Evolutionary conservation across 2,113 vertebrate species (phyloP).

Genomic region (Limnothrissa miodon): DNA sequence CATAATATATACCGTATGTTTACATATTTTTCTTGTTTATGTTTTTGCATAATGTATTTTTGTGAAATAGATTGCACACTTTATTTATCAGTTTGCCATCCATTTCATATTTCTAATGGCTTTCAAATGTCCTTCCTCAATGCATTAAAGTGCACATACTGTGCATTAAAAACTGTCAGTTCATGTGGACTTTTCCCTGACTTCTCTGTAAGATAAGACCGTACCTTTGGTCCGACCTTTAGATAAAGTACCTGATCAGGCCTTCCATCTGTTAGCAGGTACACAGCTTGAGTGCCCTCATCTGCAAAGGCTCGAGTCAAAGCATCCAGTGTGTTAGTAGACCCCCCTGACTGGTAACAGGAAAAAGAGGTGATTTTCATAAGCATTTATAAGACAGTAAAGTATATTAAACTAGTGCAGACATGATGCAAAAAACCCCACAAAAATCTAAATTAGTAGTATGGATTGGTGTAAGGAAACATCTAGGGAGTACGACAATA

Average conservation of each 20-base stretch:
- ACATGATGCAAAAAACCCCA: background rate
- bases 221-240: background rate
- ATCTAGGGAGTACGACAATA: too few relatives aligned
- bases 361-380: too few relatives aligned
- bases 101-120: background rate
- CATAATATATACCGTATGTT: too few relatives aligned
- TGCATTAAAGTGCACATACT: background rate
- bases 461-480: too few relatives aligned
- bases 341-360: conserved; percentile 68
- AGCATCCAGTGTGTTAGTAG: conserved; percentile 76
- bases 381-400: too few relatives aligned
- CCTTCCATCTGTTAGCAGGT: conserved; percentile 79
- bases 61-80: too few relatives aligned
- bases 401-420: background rate
- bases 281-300: conserved; percentile 68
- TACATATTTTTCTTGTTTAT: too few relatives aligned
- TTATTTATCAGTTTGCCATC: background rate
- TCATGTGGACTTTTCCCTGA: background rate
- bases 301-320: conserved; percentile 74
- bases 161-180: background rate
- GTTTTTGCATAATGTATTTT: too few relatives aligned
- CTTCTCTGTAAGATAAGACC: background rate
- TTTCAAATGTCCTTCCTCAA: background rate
- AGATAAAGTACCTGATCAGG: conserved; percentile 75
- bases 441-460: background rate